These are phyloP conservation scores for Schizaphis graminum DNA, from an alignment of 2,888 invertebrate species.

Conservation along the genomic window DNA sequence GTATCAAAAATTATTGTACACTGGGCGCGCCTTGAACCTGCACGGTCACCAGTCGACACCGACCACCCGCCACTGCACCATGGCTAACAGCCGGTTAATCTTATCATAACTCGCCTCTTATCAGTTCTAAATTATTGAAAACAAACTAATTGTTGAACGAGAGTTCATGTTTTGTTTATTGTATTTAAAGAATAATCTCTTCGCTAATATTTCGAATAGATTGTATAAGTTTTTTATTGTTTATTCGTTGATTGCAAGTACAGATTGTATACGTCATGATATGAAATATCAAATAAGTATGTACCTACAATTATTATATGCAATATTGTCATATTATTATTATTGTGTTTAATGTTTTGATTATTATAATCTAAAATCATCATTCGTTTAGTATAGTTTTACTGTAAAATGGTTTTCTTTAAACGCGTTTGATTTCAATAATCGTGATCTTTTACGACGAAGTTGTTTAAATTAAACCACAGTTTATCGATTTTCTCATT, in stretches of 20 bases:
- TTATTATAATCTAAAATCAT: not conserved
- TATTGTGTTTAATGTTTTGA: not conserved
- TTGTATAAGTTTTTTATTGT: not conserved
- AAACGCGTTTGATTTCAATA: not conserved
- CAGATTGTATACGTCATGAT: not conserved
- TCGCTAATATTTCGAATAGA: not conserved
- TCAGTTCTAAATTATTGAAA: not conserved
- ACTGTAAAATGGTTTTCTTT: not conserved
- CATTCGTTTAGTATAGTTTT: not conserved
- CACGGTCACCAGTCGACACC: not conserved
- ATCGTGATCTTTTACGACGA: not conserved
- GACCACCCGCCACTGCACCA: not conserved
- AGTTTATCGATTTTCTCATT: not conserved
- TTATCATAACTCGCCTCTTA: not conserved
- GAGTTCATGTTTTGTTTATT: not conserved
- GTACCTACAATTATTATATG: not conserved
- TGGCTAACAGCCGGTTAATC: slow-evolving; percentile 2
- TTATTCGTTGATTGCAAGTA: not conserved
- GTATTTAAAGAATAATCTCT: not conserved
- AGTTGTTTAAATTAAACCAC: not conserved
- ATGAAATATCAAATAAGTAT: not conserved
- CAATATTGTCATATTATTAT: not conserved
- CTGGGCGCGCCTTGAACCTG: not conserved
- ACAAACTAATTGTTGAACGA: not conserved
- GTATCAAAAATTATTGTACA: slow-evolving; percentile 18